Evolutionary conservation across 2,113 vertebrate genomes (phyloP).

Genomic region (Enhydra lutris): DNA sequence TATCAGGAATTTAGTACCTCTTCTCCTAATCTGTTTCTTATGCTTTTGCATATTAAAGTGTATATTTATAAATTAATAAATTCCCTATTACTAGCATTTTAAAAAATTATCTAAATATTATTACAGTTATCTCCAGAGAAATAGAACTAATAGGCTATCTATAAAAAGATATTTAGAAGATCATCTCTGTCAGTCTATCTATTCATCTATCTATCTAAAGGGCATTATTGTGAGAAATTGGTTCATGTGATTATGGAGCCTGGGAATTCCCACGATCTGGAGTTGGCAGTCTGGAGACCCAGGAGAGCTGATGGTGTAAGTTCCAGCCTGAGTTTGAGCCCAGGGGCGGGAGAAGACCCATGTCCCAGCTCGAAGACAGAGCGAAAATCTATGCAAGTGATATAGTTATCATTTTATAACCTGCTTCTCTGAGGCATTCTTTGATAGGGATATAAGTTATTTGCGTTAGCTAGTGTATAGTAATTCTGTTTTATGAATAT

Average conservation of each 20-base stretch:
- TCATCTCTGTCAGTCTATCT: background rate
- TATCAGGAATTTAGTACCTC: background rate
- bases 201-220: background rate
- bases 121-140: background rate
- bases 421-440: background rate
- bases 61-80: background rate
- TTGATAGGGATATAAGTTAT: background rate
- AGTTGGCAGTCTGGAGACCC: background rate
- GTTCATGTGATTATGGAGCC: background rate
- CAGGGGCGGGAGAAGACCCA: background rate
- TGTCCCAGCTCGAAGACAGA: background rate
- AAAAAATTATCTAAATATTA: background rate
- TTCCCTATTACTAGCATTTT: background rate
- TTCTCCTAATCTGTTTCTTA: background rate
- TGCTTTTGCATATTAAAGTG: background rate
- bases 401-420: background rate
- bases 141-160: background rate
- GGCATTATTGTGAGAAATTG: background rate
- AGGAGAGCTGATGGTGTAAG: background rate
- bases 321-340: background rate
- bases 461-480: background rate
- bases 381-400: background rate
- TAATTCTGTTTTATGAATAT: background rate
- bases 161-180: background rate
- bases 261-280: background rate